Base-by-base conservation (phyloP, 2,888 invertebrate species). In the Temnothorax rugatulus region DNA sequence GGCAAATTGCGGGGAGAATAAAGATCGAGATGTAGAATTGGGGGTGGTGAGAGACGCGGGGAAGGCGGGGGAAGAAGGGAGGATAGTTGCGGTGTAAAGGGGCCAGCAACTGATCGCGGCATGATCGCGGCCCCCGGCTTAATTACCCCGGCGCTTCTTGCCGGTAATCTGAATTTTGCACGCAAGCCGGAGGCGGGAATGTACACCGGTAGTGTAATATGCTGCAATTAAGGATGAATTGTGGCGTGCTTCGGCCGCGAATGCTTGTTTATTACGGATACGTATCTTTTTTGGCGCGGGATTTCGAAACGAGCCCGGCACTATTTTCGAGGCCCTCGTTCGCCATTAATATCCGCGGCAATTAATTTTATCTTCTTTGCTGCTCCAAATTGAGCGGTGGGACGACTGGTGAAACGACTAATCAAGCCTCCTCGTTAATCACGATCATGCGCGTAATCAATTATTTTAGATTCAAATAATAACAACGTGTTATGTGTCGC, bases 81-180 rank as follows among this genome's bases (percentile, higher is more conserved):
- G 63, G 50, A 59, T 13, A 8, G 15, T 15, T 47, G 21, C 21
- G 59, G 47, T 38, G 15, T 38, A 44, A 73, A 73, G 47, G 34
- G 68, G 68, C 66, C 41, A 68, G 76, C 68, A n/a, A 47, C 76
- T 66, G 82, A 82, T 76, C 82, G 76, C 76, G 41, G 44, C 63
- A 44, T 64, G 75, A 82, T 75, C 74, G 82, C 75, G 29, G 44
- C 66, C 76, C 44, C 59, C 82, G 59, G 73, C 59, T 73, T 81
- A 81, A 81, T 81, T 76, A 83, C 59, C 57, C 76, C 59, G 63
- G 73, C 73, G 79, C 79, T 71, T 81, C 79, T 81, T 81, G 79
- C 38, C 79, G 64, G 64, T 83, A 83, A 83, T 76, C 76, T 66
- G 82, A 83, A 83, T 83, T 83, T 83, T 57, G 82, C 82, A 83